Evolutionary conservation across 64 coral and sea anemone genomes (phyloP).

Genomic region (Montipora capricornis): DNA sequence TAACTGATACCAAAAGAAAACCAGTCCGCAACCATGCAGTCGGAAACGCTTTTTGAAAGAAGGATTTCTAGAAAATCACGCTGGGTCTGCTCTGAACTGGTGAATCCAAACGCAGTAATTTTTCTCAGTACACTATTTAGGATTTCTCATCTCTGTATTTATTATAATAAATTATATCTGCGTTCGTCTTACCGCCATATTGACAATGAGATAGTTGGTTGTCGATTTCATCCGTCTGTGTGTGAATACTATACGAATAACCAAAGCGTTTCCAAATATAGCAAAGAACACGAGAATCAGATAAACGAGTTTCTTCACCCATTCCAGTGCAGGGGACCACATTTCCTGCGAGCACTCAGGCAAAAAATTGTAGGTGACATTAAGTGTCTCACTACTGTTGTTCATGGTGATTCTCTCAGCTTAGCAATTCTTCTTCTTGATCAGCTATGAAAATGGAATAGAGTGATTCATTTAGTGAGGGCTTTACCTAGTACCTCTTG

Average conservation of each 20-base stretch:
- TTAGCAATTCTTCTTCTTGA: neutral
- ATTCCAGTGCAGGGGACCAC: neutral
- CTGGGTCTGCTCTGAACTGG: no score
- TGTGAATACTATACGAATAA: conserved; percentile 49
- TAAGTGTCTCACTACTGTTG: neutral
- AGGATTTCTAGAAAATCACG: no score
- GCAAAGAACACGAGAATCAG: conserved; percentile 17
- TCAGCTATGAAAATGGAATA: neutral
- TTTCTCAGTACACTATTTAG: neutral
- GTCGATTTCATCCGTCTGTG: conserved; percentile 37
- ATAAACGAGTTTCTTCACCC: conserved; percentile 29
- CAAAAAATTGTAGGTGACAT: neutral
- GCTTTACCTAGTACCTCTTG: no score
- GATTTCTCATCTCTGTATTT: neutral
- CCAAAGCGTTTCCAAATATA: conserved; percentile 36
- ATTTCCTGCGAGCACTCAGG: neutral
- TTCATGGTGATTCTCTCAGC: neutral
- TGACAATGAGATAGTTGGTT: conserved; percentile 67
- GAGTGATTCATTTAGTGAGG: no score
- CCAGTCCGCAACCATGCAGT: no score
- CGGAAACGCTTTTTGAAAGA: no score
- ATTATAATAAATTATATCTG: neutral
- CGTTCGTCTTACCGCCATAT: conserved; percentile 55
- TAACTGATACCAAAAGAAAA: no score
- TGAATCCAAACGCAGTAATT: no score